Percentiles rank a stretch among this genome's conserved stretches.
phyloP scores from a whole-genome alignment of 2,113 vertebrate genomes.

The Lepus europaeus region DNA sequence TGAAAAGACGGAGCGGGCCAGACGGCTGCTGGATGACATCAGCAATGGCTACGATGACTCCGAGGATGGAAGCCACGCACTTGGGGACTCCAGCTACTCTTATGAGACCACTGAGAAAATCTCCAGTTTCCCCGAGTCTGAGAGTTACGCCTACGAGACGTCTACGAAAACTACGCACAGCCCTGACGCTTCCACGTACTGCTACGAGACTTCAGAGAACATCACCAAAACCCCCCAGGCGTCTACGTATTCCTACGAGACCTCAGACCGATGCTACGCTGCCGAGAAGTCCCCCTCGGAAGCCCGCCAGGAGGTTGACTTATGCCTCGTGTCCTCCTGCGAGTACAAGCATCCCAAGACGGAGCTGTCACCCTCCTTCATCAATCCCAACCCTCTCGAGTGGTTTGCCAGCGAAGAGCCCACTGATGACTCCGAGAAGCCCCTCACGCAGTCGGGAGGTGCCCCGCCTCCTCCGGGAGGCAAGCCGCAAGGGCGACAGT shows the following conservation, averaged over 20 bases:
- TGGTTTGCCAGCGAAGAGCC: conserved; percentile 95
- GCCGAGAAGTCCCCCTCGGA: conserved; percentile 87
- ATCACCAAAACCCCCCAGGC: conserved; percentile 77
- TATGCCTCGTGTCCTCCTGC: conserved; percentile 96
- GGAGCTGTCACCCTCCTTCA: conserved; percentile 97
- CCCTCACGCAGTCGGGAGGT: conserved; percentile 90
- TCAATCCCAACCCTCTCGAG: conserved; percentile 97
- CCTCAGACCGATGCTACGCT: conserved; percentile 83
- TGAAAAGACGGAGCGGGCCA: conserved; percentile 76
- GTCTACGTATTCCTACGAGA: conserved; percentile 84
- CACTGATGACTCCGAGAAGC: conserved; percentile 90
- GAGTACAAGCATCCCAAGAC: conserved; percentile 98
- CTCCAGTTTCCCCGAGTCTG: conserved; percentile 79
- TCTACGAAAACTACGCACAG: conserved; percentile 64
- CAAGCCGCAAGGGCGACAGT: conserved; percentile 93
- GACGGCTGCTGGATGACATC: conserved; percentile 80
- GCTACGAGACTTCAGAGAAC: conserved; percentile 82
- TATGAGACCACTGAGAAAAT: conserved; percentile 83
- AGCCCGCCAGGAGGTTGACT: conserved; percentile 94
- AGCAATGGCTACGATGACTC: conserved; percentile 82
- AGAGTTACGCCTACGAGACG: conserved; percentile 81
- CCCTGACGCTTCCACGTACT: conserved; percentile 81
- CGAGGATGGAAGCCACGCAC: conserved; percentile 77
- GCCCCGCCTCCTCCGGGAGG: conserved; percentile 93
- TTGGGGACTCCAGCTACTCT: conserved; percentile 83